Percentiles rank a stretch among this genome's conserved stretches.
These are phyloP conservation scores for Timandra comae DNA, from an alignment of 2,888 invertebrate genomes.

Conservation along the genomic window DNA sequence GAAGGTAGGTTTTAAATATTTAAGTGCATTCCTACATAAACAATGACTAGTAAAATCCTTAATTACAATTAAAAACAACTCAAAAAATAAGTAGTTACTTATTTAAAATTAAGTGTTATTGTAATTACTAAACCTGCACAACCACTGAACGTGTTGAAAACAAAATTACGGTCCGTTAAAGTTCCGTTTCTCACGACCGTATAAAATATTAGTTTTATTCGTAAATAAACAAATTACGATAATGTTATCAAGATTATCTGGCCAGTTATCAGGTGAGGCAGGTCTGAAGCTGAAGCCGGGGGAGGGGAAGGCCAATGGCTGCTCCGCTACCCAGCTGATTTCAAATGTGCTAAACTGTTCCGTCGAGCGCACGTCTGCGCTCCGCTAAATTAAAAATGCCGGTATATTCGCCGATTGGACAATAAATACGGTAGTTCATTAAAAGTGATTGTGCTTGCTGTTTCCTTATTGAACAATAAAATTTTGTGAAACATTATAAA, in stretches of 20 bases:
- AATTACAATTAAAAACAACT: no score
- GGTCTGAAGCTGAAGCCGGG: slow-evolving; percentile 12
- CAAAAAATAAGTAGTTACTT: no score
- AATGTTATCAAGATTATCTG: slow-evolving; percentile 21
- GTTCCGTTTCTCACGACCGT: not conserved
- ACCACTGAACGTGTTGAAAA: no score
- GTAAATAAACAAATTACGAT: slow-evolving; percentile 52
- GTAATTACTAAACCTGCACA: no score
- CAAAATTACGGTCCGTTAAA: no score
- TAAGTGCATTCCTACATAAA: no score
- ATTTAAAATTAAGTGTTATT: no score
- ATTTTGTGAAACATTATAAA: slow-evolving; percentile 22
- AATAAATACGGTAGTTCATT: slow-evolving; percentile 22
- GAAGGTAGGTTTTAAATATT: no score
- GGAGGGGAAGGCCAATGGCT: slow-evolving; percentile 11
- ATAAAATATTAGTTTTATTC: slow-evolving; percentile 26
- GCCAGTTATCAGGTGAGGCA: no score
- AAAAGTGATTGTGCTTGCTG: slow-evolving; percentile 42
- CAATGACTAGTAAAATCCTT: no score
- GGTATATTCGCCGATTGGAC: slow-evolving; percentile 30
- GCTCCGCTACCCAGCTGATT: slow-evolving; percentile 61
- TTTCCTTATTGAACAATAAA: slow-evolving; percentile 25
- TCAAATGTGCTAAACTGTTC: slow-evolving; percentile 54
- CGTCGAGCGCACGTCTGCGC: slow-evolving; percentile 44
- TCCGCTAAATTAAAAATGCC: slow-evolving; percentile 42